Evolutionary conservation across 2,888 invertebrate species (phyloP).

Genomic region (Eupithecia centaureata): DNA sequence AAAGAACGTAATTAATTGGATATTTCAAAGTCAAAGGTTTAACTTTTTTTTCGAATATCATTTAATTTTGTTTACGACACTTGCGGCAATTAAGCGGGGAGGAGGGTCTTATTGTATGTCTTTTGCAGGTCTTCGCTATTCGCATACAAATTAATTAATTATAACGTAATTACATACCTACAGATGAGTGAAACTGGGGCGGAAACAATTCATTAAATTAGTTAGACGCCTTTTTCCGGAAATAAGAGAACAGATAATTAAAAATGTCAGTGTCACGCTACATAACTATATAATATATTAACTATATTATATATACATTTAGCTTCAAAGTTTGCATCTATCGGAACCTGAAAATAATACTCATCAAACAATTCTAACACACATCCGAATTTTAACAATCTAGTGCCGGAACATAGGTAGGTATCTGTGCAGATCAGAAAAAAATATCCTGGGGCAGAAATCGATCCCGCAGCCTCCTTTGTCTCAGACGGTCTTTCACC

Average conservation of each 20-base stretch:
- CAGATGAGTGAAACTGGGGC: not conserved
- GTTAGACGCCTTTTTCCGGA: not conserved
- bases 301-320: too few species aligned
- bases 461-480: not conserved
- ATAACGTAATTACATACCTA: slow-evolving; percentile 9
- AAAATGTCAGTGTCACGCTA: too few species aligned
- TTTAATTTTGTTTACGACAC: slow-evolving; percentile 24
- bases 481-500: not conserved
- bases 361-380: too few species aligned
- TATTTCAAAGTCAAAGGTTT: too few species aligned
- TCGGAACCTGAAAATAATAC: too few species aligned
- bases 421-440: too few species aligned
- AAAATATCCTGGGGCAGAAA: not conserved
- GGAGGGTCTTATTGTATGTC: slow-evolving; percentile 24
- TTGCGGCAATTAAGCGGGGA: slow-evolving; percentile 12
- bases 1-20: too few species aligned
- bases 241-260: too few species aligned
- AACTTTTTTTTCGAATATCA: slow-evolving; percentile 14
- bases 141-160: slow-evolving; percentile 28
- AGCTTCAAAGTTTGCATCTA: too few species aligned
- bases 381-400: too few species aligned
- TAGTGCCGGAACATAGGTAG: too few species aligned
- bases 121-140: slow-evolving; percentile 21
- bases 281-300: too few species aligned
- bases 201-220: not conserved